phyloP scores from a whole-genome alignment of 2,113 vertebrate genomes.

The Lethenteron reissneri region DNA sequence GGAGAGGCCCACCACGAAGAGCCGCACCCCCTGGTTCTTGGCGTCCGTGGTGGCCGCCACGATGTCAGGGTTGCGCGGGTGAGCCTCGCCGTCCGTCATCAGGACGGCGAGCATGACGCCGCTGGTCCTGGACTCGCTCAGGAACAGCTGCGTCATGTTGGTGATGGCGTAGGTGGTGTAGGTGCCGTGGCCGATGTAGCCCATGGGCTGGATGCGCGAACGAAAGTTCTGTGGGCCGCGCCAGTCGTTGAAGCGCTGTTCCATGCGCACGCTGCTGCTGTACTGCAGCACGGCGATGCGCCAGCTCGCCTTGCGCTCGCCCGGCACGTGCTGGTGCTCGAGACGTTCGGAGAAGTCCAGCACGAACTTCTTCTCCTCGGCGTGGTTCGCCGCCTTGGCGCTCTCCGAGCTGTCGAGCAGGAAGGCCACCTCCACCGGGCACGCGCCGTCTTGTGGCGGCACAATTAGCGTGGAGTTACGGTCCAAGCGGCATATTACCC shows the following conservation, averaged over 20 bases:
- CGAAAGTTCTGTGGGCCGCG: conserved; percentile 43
- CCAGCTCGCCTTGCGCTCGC: conserved; percentile 32
- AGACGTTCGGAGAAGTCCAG: conserved; percentile 43
- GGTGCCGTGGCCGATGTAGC: conserved; percentile 58
- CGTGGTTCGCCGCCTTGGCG: conserved; percentile 41
- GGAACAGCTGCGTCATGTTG: conserved; percentile 56
- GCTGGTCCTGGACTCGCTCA: conserved; percentile 30
- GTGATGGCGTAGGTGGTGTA: conserved; percentile 70
- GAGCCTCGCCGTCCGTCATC: conserved; percentile 45
- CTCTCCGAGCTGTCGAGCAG: conserved; percentile 67
- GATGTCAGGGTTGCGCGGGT: conserved; percentile 66
- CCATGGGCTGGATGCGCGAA: conserved; percentile 29
- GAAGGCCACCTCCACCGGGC: conserved; percentile 50
- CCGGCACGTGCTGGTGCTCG: conserved; percentile 29
- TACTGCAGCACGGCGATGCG: conserved; percentile 57
- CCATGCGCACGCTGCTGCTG: conserved; percentile 54
- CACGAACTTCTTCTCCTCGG: conserved; percentile 48
- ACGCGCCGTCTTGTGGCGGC: conserved; percentile 31
- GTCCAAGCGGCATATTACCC: too few species aligned
- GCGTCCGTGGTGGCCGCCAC: conserved; percentile 53
- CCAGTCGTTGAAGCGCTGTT: conserved; percentile 56
- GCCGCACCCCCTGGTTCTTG: conserved; percentile 53
- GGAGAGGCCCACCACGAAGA: conserved; percentile 58
- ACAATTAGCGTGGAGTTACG: too few species aligned
- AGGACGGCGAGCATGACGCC: conserved; percentile 44